A percentile compares a stretch with the other conserved stretches of the same genome.
phyloP scores from a whole-genome alignment of 2,888 invertebrate species.

The Xestia sexstrigata region DNA sequence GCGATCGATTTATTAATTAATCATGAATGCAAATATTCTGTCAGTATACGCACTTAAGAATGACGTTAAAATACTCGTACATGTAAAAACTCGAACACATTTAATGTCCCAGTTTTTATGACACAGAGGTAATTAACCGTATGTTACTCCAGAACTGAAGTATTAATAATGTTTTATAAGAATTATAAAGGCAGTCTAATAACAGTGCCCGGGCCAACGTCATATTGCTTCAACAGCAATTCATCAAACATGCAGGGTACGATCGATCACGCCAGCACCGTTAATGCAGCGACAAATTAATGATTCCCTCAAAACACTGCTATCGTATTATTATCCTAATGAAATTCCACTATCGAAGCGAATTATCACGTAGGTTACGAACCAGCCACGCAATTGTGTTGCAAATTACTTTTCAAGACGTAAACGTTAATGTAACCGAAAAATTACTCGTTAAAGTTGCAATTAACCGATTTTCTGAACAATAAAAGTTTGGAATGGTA shows the following conservation, averaged over 20 bases:
- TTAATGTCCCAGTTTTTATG: background rate
- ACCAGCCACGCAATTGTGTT: constrained; percentile 50
- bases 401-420: constrained; percentile 62
- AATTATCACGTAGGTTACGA: constrained; percentile 63
- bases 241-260: constrained; percentile 78
- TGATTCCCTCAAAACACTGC: constrained; percentile 78
- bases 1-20: background rate
- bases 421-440: constrained; percentile 52
- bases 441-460: constrained; percentile 57
- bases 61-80: background rate
- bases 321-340: constrained; percentile 74
- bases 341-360: constrained; percentile 71
- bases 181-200: constrained; percentile 57
- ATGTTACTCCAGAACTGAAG: constrained; percentile 30
- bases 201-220: constrained; percentile 52
- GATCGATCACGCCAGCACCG: constrained; percentile 77
- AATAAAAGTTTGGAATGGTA: constrained; percentile 55
- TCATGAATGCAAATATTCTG: background rate
- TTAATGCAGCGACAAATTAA: constrained; percentile 82
- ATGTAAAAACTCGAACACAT: background rate
- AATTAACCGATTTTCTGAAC: constrained; percentile 52
- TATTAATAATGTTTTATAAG: constrained; percentile 57
- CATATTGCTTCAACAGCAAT: constrained; percentile 70
- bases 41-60: background rate
- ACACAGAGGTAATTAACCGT: constrained; percentile 26